Evolutionary conservation across 2,113 vertebrate genomes (phyloP).

Genomic region (rat (Rattus norvegicus)): DNA sequence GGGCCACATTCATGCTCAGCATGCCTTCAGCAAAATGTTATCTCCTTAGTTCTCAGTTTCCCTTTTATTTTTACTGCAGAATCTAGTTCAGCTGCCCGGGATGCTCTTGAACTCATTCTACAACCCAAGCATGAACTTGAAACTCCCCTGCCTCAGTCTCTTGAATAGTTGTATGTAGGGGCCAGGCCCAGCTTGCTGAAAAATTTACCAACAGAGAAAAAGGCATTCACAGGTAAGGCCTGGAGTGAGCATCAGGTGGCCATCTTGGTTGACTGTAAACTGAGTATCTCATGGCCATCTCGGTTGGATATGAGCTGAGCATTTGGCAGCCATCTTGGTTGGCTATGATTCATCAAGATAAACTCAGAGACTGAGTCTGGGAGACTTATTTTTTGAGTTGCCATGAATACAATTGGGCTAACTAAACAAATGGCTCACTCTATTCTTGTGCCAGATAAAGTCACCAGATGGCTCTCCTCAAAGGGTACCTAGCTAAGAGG

Average conservation of each 20-base stretch:
- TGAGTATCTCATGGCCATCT: too few relatives aligned
- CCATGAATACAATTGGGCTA: neutral
- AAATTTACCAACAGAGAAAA: neutral
- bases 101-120: neutral
- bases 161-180: neutral
- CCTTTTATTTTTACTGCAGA: neutral
- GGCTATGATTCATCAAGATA: neutral
- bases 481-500: neutral
- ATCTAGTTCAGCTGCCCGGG: neutral
- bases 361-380: neutral
- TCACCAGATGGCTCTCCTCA: neutral
- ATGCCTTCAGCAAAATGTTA: fast-evolving
- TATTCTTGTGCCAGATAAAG: neutral
- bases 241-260: neutral
- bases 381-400: neutral
- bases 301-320: neutral
- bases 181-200: neutral
- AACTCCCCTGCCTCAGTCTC: neutral
- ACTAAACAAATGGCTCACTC: neutral
- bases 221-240: neutral
- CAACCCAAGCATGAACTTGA: neutral
- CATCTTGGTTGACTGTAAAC: too few relatives aligned
- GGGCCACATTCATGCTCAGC: neutral
- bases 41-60: neutral
- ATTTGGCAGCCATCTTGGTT: too few relatives aligned